phyloP scores from a whole-genome alignment of 2,113 vertebrate genomes.

The Rhizomys pruinosus region DNA sequence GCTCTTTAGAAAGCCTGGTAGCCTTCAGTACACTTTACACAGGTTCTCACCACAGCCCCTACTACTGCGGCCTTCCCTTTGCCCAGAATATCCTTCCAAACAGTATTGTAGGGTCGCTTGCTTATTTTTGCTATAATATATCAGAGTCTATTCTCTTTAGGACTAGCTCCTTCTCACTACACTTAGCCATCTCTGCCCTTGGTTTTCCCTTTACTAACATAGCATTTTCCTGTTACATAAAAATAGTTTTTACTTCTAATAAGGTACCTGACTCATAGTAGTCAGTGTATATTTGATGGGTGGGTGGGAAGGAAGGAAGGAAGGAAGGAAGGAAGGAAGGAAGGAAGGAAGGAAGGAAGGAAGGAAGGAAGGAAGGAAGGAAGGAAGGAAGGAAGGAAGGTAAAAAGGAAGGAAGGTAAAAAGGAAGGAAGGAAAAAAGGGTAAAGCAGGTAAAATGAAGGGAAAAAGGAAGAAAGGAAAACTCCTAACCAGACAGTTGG shows the following conservation, averaged over 20 bases:
- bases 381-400: not conserved
- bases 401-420: too few species aligned
- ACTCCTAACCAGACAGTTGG: not conserved
- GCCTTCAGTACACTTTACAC: not conserved
- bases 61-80: not conserved
- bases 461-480: too few species aligned
- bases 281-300: not conserved
- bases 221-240: not conserved
- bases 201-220: constrained; percentile 17
- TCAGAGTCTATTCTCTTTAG: not conserved
- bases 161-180: not conserved
- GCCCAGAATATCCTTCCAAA: not conserved
- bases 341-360: not conserved
- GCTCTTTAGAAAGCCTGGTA: not conserved
- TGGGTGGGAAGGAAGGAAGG: not conserved
- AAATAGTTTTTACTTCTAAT: not conserved
- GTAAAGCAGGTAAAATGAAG: too few species aligned
- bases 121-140: constrained; percentile 40
- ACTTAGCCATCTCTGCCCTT: not conserved
- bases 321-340: not conserved
- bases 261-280: not conserved
- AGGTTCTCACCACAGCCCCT: not conserved
- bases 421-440: not conserved
- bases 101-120: not conserved
- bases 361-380: not conserved